Evolutionary conservation across 2,888 invertebrate species (phyloP), one percentile per base, ranked within the genome.

Genomic region (Anoplius nigerrimus): DNA sequence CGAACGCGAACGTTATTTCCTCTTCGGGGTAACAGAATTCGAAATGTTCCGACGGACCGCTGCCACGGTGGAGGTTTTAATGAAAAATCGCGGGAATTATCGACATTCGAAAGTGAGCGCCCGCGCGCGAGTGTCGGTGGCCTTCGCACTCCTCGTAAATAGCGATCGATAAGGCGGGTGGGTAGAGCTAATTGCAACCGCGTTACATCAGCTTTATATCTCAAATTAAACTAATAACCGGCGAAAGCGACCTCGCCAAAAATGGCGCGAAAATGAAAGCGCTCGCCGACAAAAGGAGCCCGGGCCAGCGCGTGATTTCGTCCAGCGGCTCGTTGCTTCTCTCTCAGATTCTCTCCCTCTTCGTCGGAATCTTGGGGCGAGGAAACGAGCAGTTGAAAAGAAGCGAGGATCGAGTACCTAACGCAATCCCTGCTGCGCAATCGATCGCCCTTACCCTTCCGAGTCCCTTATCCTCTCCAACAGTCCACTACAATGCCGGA

Each of bases 211-310:
- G 76, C 79, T 82, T 74, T 76, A 77, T 80, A 77, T 80, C 80
- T 76, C 81, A 82, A 84, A 85, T 86, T 84, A 85, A 83, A 86
- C 86, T 85, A 87, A 86, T 85, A 87, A 85, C 81, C 78, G 79
- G 87, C 84, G 87, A 87, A 87, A 87, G 87, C 83, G 81, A 79
- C 75, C 75, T 79, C 76, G 84, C 84, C 86, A 81, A 84, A 88
- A 87, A 87, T 85, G 87, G 87, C 79, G 81, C 74, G 83, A 82
- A 80, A 84, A 86, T 77, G 84, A 84, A 83, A 84, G 79, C 77
- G 74, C 68, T n/a, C n/a, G 72, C 78, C 76, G 76, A 75, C 79
- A 79, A 79, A 79, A 79, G 79, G 34, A 34, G 34, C 71, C 52
- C 73, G 60, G n/a, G 22, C 11, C 43, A 75, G 59, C 52, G 59